Evolutionary conservation across 2,888 invertebrate genomes (phyloP), one percentile per base, ranked within the genome.

Genomic region (Eilema caniola): DNA sequence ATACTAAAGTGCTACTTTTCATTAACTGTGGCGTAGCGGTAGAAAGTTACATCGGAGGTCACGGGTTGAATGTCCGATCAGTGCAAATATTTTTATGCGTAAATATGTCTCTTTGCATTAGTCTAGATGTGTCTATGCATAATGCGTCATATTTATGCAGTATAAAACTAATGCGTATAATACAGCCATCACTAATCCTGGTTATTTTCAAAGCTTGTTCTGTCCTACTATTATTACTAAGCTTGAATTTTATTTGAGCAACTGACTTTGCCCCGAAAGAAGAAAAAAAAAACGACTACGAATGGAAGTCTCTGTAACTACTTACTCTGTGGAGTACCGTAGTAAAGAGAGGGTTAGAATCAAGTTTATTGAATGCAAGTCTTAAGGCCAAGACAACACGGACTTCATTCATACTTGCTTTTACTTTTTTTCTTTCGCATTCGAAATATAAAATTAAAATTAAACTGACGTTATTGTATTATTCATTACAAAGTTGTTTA

Each of bases 361-460:
- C 80, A 65, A 68, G 74, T 82, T 85, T 85, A 77, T 81, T 71
- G 72, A 71, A 75, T 75, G 77, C 67, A 73, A 66, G 41, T 33
- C 67, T 77, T 73, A 83, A 81, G 77, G 72, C 59, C 69, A 65
- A 70, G 70, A 16, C 62, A 23, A 62, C 11, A 41, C 47, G 12
- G 20, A 28, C 20, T n/a, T 0, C 25, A 47, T n/a, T 28, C 25
- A 59, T 25, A 16, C 16, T 16, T 28, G 16, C 41, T 59, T 59
- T 12, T 14, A 14, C 14, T 59, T 53, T 53, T 47, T 20, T n/a
- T 20, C 16, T n/a, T 20, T n/a, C 20, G 8, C 20, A 53, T 47
- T 47, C 20, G 16, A 16, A 14, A 47, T 53, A 20, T 53, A 0
- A n/a, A 53, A 53, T 53, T 53, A 10, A 3, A 53, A 53, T 53